A percentile compares a stretch with the other conserved stretches of the same genome.
These are phyloP conservation scores for Helicoverpa armigera DNA, from an alignment of 1,140 invertebrate genomes.

Conservation along the genomic window DNA sequence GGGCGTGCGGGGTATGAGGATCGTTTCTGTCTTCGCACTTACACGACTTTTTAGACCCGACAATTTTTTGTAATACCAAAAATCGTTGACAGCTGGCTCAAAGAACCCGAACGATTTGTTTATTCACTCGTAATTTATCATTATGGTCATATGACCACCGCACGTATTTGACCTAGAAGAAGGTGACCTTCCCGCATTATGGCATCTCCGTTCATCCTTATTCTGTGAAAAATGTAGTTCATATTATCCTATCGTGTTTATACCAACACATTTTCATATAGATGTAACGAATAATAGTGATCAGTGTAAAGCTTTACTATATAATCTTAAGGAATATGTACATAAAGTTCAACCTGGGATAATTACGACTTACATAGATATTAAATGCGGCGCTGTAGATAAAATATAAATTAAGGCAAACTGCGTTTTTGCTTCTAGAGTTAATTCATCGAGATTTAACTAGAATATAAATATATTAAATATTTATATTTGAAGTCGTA, in stretches of 20 bases:
- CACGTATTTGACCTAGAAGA: too few relatives aligned
- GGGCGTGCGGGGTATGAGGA: too few relatives aligned
- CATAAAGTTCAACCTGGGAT: constrained; percentile 82
- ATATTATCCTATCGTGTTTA: constrained; percentile 16
- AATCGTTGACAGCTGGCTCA: too few relatives aligned
- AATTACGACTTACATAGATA: constrained; percentile 84
- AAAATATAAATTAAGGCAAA: constrained; percentile 46
- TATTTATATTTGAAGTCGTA: constrained; percentile 15
- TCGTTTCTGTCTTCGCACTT: too few relatives aligned
- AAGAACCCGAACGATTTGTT: too few relatives aligned
- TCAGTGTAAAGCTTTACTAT: constrained; percentile 76
- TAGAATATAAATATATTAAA: constrained; percentile 5
- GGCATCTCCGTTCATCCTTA: too few relatives aligned
- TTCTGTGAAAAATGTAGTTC: not conserved
- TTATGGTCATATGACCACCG: too few relatives aligned
- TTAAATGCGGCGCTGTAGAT: constrained; percentile 66
- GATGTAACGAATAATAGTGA: constrained; percentile 60
- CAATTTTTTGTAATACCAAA: too few relatives aligned
- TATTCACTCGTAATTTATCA: too few relatives aligned
- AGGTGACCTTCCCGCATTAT: too few relatives aligned
- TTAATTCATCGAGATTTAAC: constrained; percentile 24
- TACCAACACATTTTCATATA: constrained; percentile 48
- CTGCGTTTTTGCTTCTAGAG: constrained; percentile 44
- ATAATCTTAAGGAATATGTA: constrained; percentile 75
- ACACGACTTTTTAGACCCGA: too few relatives aligned